These are phyloP conservation scores for Nyctereutes procyonoides DNA, from an alignment of 2,113 vertebrate genomes.

Conservation along the genomic window DNA sequence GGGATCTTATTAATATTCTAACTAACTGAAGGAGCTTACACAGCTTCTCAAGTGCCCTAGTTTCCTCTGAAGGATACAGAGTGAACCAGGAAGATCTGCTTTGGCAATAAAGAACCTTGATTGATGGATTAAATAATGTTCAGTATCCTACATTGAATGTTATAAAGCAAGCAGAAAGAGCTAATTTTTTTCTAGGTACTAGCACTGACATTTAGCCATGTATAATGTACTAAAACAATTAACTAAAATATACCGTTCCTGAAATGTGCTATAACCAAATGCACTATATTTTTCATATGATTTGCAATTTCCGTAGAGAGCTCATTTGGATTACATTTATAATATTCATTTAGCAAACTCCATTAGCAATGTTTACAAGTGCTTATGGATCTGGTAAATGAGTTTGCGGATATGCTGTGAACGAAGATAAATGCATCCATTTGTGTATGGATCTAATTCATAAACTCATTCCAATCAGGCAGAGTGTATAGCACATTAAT, in stretches of 20 bases:
- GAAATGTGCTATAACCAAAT: conserved; percentile 80
- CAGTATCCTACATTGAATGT: conserved; percentile 9
- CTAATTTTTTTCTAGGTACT: conserved; percentile 63
- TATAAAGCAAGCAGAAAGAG: conserved; percentile 54
- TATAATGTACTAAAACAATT: conserved; percentile 81
- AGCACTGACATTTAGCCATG: conserved; percentile 65
- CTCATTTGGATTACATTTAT: conserved; percentile 84
- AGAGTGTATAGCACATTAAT: conserved; percentile 69
- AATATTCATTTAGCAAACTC: conserved; percentile 86
- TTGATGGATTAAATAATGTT: conserved; percentile 24
- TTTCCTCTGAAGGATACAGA: conserved; percentile 1
- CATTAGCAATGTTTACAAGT: conserved; percentile 86
- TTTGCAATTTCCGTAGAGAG: conserved; percentile 85
- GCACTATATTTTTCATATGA: conserved; percentile 84
- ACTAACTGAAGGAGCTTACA: not conserved
- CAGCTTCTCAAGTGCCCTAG: not conserved
- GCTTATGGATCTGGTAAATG: conserved; percentile 84
- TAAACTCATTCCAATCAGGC: conserved; percentile 81
- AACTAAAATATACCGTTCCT: conserved; percentile 78
- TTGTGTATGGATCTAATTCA: conserved; percentile 82
- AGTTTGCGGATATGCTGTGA: conserved; percentile 81
- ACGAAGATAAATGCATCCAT: conserved; percentile 81
- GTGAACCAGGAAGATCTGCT: not conserved
- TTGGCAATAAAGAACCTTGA: conserved; percentile 31
- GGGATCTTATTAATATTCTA: not conserved